phyloP scores from a whole-genome alignment of 2,797 vertebrate genomes.

The Bufotes viridis region DNA sequence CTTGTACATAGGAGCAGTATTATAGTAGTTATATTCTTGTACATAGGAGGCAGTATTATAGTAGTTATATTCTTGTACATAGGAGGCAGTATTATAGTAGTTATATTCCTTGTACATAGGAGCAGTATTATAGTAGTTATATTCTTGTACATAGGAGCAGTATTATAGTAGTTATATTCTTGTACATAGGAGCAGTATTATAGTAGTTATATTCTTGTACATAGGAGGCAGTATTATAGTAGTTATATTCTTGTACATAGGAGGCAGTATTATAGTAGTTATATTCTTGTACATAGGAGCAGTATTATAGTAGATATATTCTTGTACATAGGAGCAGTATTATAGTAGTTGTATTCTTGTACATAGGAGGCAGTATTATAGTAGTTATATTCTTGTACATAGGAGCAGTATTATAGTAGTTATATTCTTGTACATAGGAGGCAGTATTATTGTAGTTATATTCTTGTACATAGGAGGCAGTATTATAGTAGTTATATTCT shows the following conservation, averaged over 20 bases:
- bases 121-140: slow-evolving; percentile 3
- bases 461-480: not conserved
- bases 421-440: not conserved
- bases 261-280: too few species aligned
- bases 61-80: not conserved
- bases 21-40: slow-evolving; percentile 7
- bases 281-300: not conserved
- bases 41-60: not conserved
- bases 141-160: not conserved
- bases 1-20: not conserved
- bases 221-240: too few species aligned
- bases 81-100: not conserved
- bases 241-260: too few species aligned
- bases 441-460: not conserved
- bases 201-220: too few species aligned
- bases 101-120: not conserved
- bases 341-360: not conserved
- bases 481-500: slow-evolving; percentile 2
- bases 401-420: too few species aligned
- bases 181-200: not conserved
- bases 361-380: too few species aligned
- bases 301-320: not conserved
- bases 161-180: not conserved
- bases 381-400: too few species aligned
- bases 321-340: not conserved